Evolutionary conservation across 2,113 vertebrate genomes (phyloP).

Genomic region (Python bivittatus): DNA sequence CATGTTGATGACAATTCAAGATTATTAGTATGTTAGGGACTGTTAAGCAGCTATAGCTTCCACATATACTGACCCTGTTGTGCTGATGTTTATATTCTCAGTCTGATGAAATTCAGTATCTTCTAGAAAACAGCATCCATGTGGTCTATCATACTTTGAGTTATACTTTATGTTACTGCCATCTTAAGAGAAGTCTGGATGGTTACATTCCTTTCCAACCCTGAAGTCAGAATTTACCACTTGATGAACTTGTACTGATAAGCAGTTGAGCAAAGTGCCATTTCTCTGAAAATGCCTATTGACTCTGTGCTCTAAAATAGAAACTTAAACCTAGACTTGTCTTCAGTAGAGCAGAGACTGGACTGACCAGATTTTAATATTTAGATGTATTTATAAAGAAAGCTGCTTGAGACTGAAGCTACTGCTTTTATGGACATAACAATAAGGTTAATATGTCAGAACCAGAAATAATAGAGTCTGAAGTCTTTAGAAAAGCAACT

Average conservation of each 20-base stretch:
- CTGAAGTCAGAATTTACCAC: not conserved
- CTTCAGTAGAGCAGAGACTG: not conserved
- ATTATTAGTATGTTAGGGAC: not conserved
- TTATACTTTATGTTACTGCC: not conserved
- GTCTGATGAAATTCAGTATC: not conserved
- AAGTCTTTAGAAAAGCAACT: not conserved
- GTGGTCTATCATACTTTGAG: not conserved
- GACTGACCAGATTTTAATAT: not conserved
- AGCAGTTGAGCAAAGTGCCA: not conserved
- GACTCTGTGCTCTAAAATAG: not conserved
- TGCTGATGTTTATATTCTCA: not conserved
- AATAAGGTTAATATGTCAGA: not conserved
- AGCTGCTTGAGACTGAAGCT: not conserved
- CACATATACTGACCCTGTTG: too few relatives aligned
- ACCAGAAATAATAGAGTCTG: not conserved
- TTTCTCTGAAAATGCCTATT: not conserved
- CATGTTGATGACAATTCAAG: not conserved
- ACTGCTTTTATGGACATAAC: not conserved
- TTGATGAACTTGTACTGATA: constrained; percentile 2
- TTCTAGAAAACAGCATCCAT: not conserved
- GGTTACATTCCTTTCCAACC: not conserved
- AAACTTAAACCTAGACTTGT: not conserved
- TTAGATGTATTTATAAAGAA: not conserved
- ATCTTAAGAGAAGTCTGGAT: not conserved
- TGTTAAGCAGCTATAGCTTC: not conserved